Evolutionary conservation across 1,140 invertebrate species (phyloP).

Genomic region (Lepidurus couesii): DNA sequence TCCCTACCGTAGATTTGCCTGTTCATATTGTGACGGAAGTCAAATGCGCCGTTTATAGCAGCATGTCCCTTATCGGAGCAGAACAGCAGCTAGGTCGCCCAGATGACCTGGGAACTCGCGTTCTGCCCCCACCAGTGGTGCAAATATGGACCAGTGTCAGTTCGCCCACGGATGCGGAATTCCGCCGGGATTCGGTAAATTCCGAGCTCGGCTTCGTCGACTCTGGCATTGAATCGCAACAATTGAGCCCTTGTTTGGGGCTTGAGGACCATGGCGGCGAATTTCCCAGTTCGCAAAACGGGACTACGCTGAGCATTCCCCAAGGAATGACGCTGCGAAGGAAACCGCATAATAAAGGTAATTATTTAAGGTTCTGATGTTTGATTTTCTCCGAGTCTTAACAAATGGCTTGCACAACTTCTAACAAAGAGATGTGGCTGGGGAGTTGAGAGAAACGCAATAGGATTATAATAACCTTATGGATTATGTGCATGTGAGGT

Average conservation of each 20-base stretch:
- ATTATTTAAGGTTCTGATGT: neutral
- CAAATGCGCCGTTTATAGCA: neutral
- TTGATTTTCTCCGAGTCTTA: neutral
- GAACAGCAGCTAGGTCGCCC: neutral
- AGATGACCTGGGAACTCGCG: neutral
- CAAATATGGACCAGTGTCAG: slow-evolving; percentile 26
- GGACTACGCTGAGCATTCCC: neutral
- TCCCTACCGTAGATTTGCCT: slow-evolving; percentile 18
- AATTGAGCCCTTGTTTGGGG: slow-evolving; percentile 21
- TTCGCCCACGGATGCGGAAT: slow-evolving; percentile 1
- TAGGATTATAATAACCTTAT: neutral
- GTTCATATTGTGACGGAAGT: neutral
- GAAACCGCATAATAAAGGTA: neutral
- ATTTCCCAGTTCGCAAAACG: neutral
- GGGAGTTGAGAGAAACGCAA: neutral
- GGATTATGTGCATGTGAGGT: neutral
- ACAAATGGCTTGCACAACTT: neutral
- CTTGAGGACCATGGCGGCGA: neutral
- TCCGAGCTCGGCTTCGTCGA: slow-evolving; percentile 13
- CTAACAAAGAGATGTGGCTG: neutral
- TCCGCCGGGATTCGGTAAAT: neutral
- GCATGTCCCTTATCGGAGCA: neutral
- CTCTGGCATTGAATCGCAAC: slow-evolving; percentile 30
- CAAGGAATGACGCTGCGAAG: neutral
- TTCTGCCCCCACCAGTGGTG: slow-evolving; percentile 12